phyloP scores from a whole-genome alignment of 2,888 invertebrate species.

The Diplazon laetatorius region DNA sequence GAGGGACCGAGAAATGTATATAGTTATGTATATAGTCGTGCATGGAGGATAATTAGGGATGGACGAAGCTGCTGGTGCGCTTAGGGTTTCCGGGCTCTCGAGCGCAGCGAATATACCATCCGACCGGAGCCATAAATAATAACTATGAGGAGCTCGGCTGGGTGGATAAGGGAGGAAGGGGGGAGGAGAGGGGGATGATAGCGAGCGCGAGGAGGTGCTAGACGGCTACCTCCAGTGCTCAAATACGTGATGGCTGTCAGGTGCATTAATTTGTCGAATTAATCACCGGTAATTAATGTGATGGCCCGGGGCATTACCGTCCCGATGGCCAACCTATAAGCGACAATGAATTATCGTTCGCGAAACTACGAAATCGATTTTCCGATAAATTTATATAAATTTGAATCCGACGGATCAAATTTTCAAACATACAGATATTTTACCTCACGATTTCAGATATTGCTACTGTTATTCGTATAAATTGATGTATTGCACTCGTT shows the following conservation, averaged over 20 bases:
- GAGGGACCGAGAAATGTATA: constrained; percentile 4
- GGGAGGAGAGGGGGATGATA: constrained; percentile 30
- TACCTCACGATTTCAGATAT: background rate
- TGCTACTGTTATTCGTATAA: constrained; percentile 1
- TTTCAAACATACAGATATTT: too few relatives aligned
- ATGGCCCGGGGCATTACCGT: constrained; percentile 52
- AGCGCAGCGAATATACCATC: constrained; percentile 34
- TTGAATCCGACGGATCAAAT: background rate
- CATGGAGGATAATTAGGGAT: constrained; percentile 6
- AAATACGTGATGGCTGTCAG: constrained; percentile 70
- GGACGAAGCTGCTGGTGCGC: background rate
- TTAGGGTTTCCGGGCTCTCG: constrained; percentile 1
- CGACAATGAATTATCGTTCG: constrained; percentile 58
- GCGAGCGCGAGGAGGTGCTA: constrained; percentile 43
- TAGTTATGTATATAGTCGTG: background rate
- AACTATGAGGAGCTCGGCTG: constrained; percentile 31
- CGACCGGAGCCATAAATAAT: constrained; percentile 59
- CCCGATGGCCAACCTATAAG: constrained; percentile 46
- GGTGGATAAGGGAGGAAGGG: too few relatives aligned
- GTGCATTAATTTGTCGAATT: constrained; percentile 74
- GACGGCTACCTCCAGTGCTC: constrained; percentile 54
- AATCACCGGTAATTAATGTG: constrained; percentile 75
- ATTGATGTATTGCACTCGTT: too few relatives aligned
- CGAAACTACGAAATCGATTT: constrained; percentile 22
- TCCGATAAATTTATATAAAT: background rate